phyloP scores from a whole-genome alignment of 2,113 vertebrate genomes.

The Hyperopisus bebe region DNA sequence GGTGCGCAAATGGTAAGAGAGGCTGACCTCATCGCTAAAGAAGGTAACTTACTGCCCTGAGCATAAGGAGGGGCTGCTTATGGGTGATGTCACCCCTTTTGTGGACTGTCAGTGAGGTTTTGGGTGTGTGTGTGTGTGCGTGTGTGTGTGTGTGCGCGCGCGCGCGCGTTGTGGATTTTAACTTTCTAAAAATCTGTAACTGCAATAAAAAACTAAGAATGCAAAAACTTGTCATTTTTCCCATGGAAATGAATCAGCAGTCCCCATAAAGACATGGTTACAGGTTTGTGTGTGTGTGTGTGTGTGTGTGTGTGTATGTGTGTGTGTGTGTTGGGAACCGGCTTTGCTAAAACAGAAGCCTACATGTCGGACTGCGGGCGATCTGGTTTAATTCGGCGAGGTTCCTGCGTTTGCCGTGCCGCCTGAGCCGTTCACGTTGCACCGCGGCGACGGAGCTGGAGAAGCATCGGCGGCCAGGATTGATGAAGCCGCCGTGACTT shows the following conservation, averaged over 20 bases:
- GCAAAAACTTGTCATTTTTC: too few relatives aligned
- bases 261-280: too few relatives aligned
- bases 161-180: too few relatives aligned
- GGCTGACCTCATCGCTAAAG: conserved; percentile 84
- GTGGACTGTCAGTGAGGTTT: conserved; percentile 64
- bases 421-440: background rate
- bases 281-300: background rate
- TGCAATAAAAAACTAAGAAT: too few relatives aligned
- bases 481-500: background rate
- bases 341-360: background rate
- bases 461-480: background rate
- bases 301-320: conserved; percentile 9
- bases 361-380: background rate
- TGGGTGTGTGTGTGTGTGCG: conserved; percentile 17
- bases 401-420: background rate
- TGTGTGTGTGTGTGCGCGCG: background rate
- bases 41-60: conserved; percentile 69
- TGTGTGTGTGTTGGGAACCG: background rate
- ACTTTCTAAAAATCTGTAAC: too few relatives aligned
- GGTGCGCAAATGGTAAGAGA: conserved; percentile 66
- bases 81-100: conserved; percentile 78
- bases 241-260: too few relatives aligned
- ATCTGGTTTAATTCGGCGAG: conserved; percentile 14
- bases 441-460: background rate
- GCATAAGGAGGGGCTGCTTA: conserved; percentile 67